Evolutionary conservation across 2,113 vertebrate genomes (phyloP).

Genomic region (Leucoraja erinaceus): DNA sequence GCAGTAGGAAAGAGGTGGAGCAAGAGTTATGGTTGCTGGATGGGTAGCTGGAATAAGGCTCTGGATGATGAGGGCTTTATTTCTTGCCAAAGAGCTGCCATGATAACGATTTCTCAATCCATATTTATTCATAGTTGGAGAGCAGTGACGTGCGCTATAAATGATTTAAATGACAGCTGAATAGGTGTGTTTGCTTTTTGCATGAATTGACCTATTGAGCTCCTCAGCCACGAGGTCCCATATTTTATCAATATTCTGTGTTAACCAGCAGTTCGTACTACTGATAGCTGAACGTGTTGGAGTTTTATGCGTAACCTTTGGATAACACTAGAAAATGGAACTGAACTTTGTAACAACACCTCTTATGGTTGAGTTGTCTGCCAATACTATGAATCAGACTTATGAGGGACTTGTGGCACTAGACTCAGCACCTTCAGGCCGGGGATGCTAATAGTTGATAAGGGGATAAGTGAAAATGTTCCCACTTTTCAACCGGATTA

Average conservation of each 20-base stretch:
- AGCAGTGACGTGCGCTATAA: background rate
- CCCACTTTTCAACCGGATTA: background rate
- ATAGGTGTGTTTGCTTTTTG: background rate
- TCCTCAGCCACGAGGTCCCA: background rate
- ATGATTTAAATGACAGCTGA: background rate
- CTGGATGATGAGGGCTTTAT: background rate
- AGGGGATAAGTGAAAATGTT: background rate
- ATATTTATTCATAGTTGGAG: background rate
- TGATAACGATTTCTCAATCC: background rate
- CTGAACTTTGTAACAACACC: too few relatives aligned
- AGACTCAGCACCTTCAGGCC: background rate
- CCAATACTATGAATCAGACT: background rate
- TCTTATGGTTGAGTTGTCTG: background rate
- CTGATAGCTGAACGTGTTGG: too few relatives aligned
- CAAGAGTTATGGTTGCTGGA: background rate
- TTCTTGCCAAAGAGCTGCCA: background rate
- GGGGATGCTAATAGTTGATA: background rate
- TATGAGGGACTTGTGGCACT: background rate
- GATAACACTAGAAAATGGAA: background rate
- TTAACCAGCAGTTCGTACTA: background rate
- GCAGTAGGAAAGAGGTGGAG: background rate
- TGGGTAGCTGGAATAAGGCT: background rate
- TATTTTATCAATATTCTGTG: background rate
- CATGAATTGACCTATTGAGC: background rate
- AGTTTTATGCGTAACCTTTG: background rate